phyloP scores from a whole-genome alignment of 2,113 vertebrate genomes.

The Gallinago paraguaiae region DNA sequence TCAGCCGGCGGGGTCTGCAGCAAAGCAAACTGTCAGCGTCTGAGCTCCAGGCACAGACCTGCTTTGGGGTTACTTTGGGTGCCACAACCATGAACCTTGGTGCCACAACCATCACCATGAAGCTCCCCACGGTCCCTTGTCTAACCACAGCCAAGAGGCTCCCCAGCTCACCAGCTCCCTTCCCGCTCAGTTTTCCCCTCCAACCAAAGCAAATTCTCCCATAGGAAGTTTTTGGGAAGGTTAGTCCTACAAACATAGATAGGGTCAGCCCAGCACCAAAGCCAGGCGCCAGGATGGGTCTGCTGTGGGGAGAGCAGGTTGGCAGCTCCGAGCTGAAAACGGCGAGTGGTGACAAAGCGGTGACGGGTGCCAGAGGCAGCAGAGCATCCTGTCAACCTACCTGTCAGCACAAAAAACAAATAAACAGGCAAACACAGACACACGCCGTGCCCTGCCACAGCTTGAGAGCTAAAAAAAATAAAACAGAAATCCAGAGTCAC shows the following conservation, averaged over 20 bases:
- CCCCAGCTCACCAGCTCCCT: background rate
- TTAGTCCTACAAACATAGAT: background rate
- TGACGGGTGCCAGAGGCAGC: background rate
- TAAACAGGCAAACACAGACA: background rate
- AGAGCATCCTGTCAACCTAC: background rate
- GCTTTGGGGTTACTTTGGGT: background rate
- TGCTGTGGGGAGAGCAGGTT: background rate
- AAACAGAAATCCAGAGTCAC: background rate
- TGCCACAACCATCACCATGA: background rate
- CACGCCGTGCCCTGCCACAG: background rate
- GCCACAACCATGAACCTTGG: background rate
- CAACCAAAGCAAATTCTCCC: background rate
- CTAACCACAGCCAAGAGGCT: background rate
- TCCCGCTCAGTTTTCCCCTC: background rate
- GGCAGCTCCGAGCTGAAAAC: background rate
- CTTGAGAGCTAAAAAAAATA: background rate
- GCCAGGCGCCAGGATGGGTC: background rate
- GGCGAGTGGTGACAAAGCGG: background rate
- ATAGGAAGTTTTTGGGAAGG: background rate
- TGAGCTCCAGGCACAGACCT: accelerated
- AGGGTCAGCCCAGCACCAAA: accelerated
- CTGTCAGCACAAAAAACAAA: background rate
- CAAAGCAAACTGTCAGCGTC: accelerated
- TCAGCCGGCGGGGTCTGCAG: accelerated
- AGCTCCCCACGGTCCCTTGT: background rate